Percentiles rank a stretch among this genome's conserved stretches.
These are phyloP conservation scores for Phorcus lineatus DNA, from an alignment of 2,888 invertebrate species.

Conservation along the genomic window DNA sequence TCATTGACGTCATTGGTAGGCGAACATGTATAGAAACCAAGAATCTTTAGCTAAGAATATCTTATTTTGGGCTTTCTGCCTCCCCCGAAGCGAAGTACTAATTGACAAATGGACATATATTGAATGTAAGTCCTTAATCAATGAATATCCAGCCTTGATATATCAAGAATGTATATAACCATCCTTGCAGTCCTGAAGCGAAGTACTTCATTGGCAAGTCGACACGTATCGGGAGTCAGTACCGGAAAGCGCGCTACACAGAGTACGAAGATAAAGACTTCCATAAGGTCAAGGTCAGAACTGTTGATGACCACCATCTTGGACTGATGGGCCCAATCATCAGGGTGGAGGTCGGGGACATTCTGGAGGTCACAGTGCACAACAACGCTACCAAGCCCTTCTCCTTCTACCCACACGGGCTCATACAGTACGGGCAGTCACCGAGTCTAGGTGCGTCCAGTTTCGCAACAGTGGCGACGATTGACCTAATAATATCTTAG, in stretches of 20 bases:
- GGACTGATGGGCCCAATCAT: constrained; percentile 47
- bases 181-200: constrained; percentile 34
- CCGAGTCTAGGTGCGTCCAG: background rate
- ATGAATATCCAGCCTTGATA: no score
- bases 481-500: no score
- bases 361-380: constrained; percentile 43
- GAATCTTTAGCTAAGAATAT: no score
- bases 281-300: background rate
- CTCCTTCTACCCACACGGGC: constrained; percentile 55
- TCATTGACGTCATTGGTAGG: no score
- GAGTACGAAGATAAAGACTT: constrained; percentile 33
- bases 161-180: no score
- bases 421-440: constrained; percentile 25
- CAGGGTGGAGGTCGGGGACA: constrained; percentile 44
- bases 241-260: constrained; percentile 45
- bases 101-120: no score
- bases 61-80: no score
- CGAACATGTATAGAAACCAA: no score
- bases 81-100: no score
- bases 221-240: constrained; percentile 43
- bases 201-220: constrained; percentile 34
- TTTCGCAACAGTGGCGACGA: background rate
- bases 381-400: constrained; percentile 51
- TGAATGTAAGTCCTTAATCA: no score
- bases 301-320: constrained; percentile 31